Conservation (phyloP, 2,888 invertebrate species). For the Eumacrocentrus americanus region DNA sequence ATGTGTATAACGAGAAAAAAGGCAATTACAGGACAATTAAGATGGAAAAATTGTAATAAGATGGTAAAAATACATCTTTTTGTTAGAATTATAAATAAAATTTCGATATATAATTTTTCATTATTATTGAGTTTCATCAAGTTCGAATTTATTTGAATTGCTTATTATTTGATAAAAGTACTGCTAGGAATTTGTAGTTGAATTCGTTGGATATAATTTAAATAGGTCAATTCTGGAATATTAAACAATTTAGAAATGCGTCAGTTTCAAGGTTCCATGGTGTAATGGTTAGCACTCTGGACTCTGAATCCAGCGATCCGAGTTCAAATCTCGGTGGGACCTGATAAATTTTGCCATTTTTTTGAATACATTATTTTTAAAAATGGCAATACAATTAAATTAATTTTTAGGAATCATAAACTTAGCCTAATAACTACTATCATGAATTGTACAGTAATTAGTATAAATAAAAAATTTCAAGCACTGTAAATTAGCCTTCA, state of each 20-base stretch:
- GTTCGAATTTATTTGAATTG: background rate
- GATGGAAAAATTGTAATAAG: no score
- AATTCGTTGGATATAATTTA: background rate
- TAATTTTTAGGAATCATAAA: no score
- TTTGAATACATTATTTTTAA: background rate
- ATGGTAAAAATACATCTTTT: no score
- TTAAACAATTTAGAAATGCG: background rate
- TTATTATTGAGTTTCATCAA: background rate
- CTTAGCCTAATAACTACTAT: no score
- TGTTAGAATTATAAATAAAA: no score
- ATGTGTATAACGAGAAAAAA: no score
- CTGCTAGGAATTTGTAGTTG: no score
- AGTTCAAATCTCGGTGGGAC: constrained; percentile 81
- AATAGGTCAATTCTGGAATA: no score
- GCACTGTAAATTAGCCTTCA: no score
- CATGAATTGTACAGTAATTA: background rate
- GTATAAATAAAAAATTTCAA: background rate
- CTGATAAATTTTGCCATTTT: constrained; percentile 43
- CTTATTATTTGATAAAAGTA: no score
- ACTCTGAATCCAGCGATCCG: constrained; percentile 82
- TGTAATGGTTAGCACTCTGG: constrained; percentile 81
- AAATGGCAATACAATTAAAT: background rate
- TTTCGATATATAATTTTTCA: no score
- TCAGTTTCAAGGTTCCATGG: constrained; percentile 63
- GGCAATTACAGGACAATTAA: no score